Evolutionary conservation across 2,797 vertebrate species (phyloP), one percentile per base, ranked within the genome.

Genomic region (Gorsachius magnificus): DNA sequence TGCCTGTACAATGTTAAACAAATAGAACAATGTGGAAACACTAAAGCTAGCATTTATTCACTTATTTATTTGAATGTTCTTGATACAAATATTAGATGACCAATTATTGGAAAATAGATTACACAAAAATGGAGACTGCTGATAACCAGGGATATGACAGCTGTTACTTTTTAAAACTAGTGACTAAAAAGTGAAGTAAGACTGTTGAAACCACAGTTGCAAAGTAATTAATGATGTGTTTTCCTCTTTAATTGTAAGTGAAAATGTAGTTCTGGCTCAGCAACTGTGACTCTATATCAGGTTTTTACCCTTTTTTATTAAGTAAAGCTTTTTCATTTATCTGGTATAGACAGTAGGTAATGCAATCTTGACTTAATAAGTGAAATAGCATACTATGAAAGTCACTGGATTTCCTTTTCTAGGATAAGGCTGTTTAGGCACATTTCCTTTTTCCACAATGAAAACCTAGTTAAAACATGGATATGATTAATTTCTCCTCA

Each of bases 221-320:
- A 95, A 96, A 96, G 84, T 96, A 97, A 97, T 97, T 96, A 98
- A 92, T 10, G 19, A 11, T 63, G 11, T 93, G 66, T 87, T 97
- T 98, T 97, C 68, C 54, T 83, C 97, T 97, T 96, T 96, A 97
- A 97, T 96, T 96, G 77, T 95, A 97, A 95, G 56, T 54, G 87
- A 95, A 97, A 97, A 92, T 82, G 82, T 57, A 90, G 94, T 92
- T 95, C 87, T 93, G 86, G 80, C 83, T 97, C 90, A 95, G 83
- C 60, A 94, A 68, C 45, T 57, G 7, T 93, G 56, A 75, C 80
- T 93, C 80, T 83, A 31, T 84, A 90, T 94, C 75, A 74, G 88
- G 46, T 89, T 96, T 87, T 97, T 97, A 35, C 6, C 3, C 5
- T 75, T 90, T 70, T 74, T 89, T 83, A 53, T 92, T 91, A 87